Conservation (phyloP, 2,113 vertebrate species). For the Todiramphus saurophagus region DNA sequence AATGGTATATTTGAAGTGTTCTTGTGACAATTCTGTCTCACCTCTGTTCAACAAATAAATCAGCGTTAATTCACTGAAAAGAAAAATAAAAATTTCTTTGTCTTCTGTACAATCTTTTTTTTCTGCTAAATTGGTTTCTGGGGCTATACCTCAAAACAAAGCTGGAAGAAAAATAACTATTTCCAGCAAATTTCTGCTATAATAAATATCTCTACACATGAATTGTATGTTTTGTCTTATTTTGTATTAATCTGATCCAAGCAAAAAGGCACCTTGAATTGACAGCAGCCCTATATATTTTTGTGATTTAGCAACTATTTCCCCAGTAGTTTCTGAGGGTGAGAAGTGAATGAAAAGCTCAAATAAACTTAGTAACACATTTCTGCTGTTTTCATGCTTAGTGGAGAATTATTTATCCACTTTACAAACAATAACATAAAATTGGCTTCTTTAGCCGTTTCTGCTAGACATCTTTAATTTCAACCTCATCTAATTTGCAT, state of each 20-base stretch:
- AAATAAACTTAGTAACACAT: neutral
- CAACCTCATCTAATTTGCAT: constrained; percentile 65
- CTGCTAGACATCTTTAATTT: constrained; percentile 60
- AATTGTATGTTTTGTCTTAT: neutral
- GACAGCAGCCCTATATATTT: neutral
- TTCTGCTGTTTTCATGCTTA: constrained; percentile 4
- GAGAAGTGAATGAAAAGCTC: neutral
- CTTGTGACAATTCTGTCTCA: neutral
- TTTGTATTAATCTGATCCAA: neutral
- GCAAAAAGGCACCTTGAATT: neutral
- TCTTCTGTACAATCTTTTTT: neutral
- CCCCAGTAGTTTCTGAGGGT: neutral
- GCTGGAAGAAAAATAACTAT: neutral
- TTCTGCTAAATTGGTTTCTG: neutral
- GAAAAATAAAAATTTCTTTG: neutral
- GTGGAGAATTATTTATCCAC: constrained; percentile 41
- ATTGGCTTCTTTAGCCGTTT: constrained; percentile 41
- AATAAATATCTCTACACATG: neutral
- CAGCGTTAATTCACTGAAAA: neutral
- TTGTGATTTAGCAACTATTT: neutral
- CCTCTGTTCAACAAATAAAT: neutral
- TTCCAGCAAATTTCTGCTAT: neutral
- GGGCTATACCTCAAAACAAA: neutral
- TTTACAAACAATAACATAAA: constrained; percentile 55
- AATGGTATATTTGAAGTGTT: rapidly evolving